Percentiles rank a stretch among this genome's conserved stretches.
These are phyloP conservation scores for Oxygymnocypris stewartii DNA, from an alignment of 2,113 vertebrate species.

Conservation along the genomic window DNA sequence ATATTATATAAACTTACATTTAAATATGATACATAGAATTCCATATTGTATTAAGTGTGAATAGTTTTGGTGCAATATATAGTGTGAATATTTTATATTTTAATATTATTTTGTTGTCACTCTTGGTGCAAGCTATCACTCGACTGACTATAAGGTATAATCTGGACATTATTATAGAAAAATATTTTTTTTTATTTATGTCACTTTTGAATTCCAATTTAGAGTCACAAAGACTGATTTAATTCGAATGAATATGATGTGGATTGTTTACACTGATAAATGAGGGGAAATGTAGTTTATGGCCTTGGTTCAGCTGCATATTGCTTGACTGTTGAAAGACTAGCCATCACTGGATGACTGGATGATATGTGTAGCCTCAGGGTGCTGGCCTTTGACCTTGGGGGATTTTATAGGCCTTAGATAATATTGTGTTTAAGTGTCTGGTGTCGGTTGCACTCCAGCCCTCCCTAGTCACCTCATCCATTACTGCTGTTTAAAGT, in stretches of 20 bases:
- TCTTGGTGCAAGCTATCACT: not conserved
- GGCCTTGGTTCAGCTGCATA: slow-evolving; percentile 31
- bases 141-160: not conserved
- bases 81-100: no score
- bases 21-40: no score
- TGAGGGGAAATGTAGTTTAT: slow-evolving; percentile 45
- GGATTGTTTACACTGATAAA: slow-evolving; percentile 52
- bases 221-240: slow-evolving; percentile 3
- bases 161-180: not conserved
- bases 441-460: slow-evolving; percentile 68
- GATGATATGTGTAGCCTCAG: slow-evolving; percentile 57
- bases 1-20: no score
- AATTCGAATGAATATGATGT: slow-evolving; percentile 15
- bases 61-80: no score
- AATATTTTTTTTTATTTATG: not conserved
- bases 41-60: no score
- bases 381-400: slow-evolving; percentile 68
- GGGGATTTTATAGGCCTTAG: slow-evolving; percentile 74
- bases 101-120: not conserved
- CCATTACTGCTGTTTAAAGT: slow-evolving; percentile 73
- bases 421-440: slow-evolving; percentile 75
- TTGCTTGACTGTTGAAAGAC: slow-evolving; percentile 55
- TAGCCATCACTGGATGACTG: slow-evolving; percentile 60
- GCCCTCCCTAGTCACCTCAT: slow-evolving; percentile 73
- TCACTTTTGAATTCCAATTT: not conserved